Percentiles rank a stretch among this genome's conserved stretches.
phyloP scores from a whole-genome alignment of 35 echinoderm and acorn worm genomes.

The Lytechinus pictus region DNA sequence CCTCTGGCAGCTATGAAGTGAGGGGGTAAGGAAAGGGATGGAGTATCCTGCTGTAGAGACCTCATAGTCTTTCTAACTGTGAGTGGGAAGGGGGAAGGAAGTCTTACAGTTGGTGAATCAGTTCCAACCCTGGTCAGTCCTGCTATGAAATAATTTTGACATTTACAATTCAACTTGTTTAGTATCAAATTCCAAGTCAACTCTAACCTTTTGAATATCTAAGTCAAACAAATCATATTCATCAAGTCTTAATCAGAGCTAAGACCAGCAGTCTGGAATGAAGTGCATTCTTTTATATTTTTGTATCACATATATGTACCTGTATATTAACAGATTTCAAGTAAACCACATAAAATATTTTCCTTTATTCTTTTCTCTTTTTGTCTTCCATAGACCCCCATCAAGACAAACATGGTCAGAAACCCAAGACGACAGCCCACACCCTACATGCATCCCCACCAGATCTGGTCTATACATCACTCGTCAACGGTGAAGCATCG shows the following conservation, averaged over 20 bases:
- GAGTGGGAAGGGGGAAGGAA: background rate
- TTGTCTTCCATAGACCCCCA: slow-evolving; percentile 24
- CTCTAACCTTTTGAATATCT: background rate
- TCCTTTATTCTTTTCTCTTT: background rate
- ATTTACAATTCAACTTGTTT: background rate
- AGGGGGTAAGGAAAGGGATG: background rate
- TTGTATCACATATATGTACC: background rate
- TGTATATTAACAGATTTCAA: too few species aligned
- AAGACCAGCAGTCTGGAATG: background rate
- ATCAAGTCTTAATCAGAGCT: background rate
- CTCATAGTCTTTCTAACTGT: background rate
- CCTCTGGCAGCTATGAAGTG: background rate
- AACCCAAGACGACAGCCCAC: background rate
- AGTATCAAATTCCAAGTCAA: background rate
- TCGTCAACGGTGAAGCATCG: slow-evolving; percentile 67
- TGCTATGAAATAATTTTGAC: background rate
- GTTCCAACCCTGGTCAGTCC: slow-evolving; percentile 7
- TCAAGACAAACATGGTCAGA: slow-evolving; percentile 5
- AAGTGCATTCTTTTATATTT: background rate
- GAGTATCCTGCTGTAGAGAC: background rate
- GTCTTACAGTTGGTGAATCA: background rate
- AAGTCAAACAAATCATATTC: background rate
- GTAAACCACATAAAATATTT: too few species aligned
- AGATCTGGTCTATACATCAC: slow-evolving; percentile 71
- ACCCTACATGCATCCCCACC: slow-evolving; percentile 59